phyloP scores from a whole-genome alignment of 1,140 invertebrate species.

The Drosophila mojavensis region DNA sequence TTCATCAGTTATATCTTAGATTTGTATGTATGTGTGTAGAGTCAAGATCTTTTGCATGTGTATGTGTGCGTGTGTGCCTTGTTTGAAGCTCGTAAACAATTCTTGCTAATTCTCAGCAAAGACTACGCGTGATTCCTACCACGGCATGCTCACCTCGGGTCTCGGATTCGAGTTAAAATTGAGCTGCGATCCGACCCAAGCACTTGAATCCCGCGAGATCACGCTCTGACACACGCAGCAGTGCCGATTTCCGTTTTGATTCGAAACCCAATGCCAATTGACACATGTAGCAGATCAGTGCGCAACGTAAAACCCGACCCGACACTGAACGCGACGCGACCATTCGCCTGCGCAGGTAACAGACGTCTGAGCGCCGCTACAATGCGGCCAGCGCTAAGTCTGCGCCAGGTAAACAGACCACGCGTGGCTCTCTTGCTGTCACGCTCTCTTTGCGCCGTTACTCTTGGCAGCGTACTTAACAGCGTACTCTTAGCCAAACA shows the following conservation, averaged over 20 bases:
- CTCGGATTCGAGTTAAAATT: not conserved
- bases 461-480: not conserved
- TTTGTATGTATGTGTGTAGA: not conserved
- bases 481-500: no score
- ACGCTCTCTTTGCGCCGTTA: not conserved
- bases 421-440: not conserved
- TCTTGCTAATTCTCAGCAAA: not conserved
- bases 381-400: slow-evolving; percentile 21
- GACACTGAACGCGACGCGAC: slow-evolving; percentile 41
- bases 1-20: not conserved
- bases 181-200: slow-evolving; percentile 4
- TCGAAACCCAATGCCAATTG: slow-evolving; percentile 30
- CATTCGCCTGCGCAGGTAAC: slow-evolving; percentile 68
- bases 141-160: slow-evolving; percentile 14
- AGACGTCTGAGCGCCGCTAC: slow-evolving; percentile 56
- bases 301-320: slow-evolving; percentile 30
- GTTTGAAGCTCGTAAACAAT: not conserved
- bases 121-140: not conserved
- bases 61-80: not conserved
- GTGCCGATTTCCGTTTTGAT: slow-evolving; percentile 8
- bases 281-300: slow-evolving; percentile 35
- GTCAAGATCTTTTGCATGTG: not conserved
- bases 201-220: slow-evolving; percentile 15
- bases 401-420: slow-evolving; percentile 19
- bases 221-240: slow-evolving; percentile 10